These are phyloP conservation scores for Mystacides longicornis DNA, from an alignment of 2,888 invertebrate species.

Conservation along the genomic window DNA sequence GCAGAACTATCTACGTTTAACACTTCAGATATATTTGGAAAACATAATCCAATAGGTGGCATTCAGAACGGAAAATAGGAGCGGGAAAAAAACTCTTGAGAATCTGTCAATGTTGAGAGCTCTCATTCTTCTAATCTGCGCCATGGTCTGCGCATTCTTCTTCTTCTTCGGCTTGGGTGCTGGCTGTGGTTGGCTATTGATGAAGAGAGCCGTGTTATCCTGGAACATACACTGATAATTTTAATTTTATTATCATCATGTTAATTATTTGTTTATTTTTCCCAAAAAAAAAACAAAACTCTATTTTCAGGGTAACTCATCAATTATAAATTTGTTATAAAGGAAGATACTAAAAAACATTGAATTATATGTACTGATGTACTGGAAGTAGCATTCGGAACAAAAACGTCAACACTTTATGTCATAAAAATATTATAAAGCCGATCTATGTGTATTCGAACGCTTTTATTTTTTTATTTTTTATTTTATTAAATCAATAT, in stretches of 20 bases:
- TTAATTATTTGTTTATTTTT: too few relatives aligned
- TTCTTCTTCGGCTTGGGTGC: constrained; percentile 12
- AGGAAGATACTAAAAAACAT: too few relatives aligned
- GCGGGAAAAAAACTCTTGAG: constrained; percentile 83
- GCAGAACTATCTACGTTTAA: background rate
- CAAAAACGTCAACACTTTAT: too few relatives aligned
- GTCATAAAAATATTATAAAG: too few relatives aligned
- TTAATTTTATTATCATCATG: constrained; percentile 1
- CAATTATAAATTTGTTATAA: too few relatives aligned
- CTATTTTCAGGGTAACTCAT: too few relatives aligned
- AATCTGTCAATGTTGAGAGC: constrained; percentile 82
- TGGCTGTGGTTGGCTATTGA: constrained; percentile 18
- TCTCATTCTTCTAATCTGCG: constrained; percentile 39
- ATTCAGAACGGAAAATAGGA: constrained; percentile 84
- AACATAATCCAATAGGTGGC: constrained; percentile 87
- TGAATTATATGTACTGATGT: too few relatives aligned
- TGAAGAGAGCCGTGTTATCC: constrained; percentile 31
- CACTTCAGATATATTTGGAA: constrained; percentile 37
- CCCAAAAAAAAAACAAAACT: too few relatives aligned
- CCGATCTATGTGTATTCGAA: too few relatives aligned
- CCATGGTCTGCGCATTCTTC: constrained; percentile 34
- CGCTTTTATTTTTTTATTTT: too few relatives aligned
- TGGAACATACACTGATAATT: constrained; percentile 26
- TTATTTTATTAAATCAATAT: too few relatives aligned
- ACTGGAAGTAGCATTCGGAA: too few relatives aligned